Evolutionary conservation across 1,140 invertebrate species (phyloP).

Genomic region (Neelides sp.): DNA sequence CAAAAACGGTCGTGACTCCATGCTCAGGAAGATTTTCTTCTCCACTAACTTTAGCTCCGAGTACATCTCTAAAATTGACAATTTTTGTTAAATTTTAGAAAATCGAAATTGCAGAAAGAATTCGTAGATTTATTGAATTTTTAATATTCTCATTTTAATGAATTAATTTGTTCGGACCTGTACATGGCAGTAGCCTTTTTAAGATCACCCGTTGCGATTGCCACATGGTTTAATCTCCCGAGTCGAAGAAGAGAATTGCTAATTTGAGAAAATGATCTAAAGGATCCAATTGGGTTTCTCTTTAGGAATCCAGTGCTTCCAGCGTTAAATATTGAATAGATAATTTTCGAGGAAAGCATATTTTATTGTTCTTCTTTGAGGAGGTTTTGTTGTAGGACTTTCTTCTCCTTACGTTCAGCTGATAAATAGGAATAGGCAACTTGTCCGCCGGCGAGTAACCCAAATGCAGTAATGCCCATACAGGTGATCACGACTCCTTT

Average conservation of each 20-base stretch:
- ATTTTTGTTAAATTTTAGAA: too few relatives aligned
- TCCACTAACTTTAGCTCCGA: constrained; percentile 43
- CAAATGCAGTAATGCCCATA: constrained; percentile 22
- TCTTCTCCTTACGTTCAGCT: constrained; percentile 11
- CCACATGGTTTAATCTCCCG: constrained; percentile 48
- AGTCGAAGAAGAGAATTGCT: too few relatives aligned
- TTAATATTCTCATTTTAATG: background rate
- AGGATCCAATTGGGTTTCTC: too few relatives aligned
- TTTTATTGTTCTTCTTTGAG: constrained; percentile 7
- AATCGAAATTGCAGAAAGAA: too few relatives aligned
- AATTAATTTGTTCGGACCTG: constrained; percentile 29
- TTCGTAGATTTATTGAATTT: too few relatives aligned
- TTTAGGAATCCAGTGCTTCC: background rate
- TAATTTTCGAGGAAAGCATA: too few relatives aligned
- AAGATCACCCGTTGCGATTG: constrained; percentile 45
- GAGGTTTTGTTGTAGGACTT: constrained; percentile 8
- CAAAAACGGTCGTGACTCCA: constrained; percentile 52
- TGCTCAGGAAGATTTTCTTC: constrained; percentile 41
- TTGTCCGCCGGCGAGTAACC: constrained; percentile 12
- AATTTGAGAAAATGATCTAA: too few relatives aligned
- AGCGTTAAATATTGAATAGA: too few relatives aligned
- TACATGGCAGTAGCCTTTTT: constrained; percentile 43
- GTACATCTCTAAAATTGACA: constrained; percentile 37
- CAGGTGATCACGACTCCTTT: constrained; percentile 25
- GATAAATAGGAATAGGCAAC: constrained; percentile 20